Evolutionary conservation across 2,113 vertebrate species (phyloP), one percentile per base, ranked within the genome.

Genomic region (Pelecanus crispus): DNA sequence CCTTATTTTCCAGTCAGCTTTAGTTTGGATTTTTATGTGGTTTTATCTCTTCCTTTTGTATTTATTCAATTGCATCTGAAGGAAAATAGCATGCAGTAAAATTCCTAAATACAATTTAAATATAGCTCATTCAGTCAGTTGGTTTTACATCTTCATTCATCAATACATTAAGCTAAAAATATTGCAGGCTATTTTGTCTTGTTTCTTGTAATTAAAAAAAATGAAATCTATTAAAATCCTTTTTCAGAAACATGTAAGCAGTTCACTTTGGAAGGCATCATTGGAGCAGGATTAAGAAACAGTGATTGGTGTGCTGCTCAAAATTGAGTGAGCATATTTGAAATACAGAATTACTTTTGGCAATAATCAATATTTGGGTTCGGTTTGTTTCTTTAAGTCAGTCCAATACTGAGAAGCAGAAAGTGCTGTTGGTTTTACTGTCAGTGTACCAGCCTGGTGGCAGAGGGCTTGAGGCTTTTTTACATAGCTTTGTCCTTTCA

Each of bases 261-360:
- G 49, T 86, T 96, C 65, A 72, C 52, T 89, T 89, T 66, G 34
- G 94, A 95, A 85, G 80, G 55, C 93, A 81, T 65, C 5, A 62
- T 93, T 95, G 91, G 83, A 91, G 59, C 61, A 94, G 67, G 96
- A 96, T 95, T 88, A 82, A 86, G 95, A 84, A 56, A 58, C 66
- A 90, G 65, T 52, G 75, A 52, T 81, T 89, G 81, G 73, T 94
- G 87, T 93, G 65, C 72, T 36, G 42, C 38, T 70, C 94, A 82
- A 71, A 95, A 65, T 28, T 34, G 52, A 92, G 52, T 53, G 77
- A 92, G 78, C 21, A 3, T 83, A 84, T 97, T 62, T 96, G 50
- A 92, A 85, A 92, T 88, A 84, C 68, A 94, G 89, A 87, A 72
- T 73, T 7, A 68, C 81, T 95, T 97, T 90, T 95, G 88, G 74